Percentiles rank a stretch among this genome's conserved stretches.
phyloP scores from a whole-genome alignment of 2,797 vertebrate genomes.

The Brotula barbata region DNA sequence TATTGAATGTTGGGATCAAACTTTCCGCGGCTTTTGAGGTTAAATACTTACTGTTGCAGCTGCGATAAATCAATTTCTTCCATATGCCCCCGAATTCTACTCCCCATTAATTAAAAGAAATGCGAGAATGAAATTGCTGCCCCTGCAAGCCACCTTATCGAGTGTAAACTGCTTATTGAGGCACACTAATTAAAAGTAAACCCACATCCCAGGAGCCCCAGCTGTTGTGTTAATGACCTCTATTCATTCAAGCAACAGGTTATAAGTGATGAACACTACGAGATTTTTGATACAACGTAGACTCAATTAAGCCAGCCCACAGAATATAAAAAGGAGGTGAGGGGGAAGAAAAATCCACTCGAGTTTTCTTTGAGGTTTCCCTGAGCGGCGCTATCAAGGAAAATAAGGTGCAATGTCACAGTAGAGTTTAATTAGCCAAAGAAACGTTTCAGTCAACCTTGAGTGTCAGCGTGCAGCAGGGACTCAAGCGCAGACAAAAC shows the following conservation, averaged over 20 bases:
- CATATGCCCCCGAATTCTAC: slow-evolving; percentile 50
- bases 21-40: slow-evolving; percentile 26
- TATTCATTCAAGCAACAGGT: slow-evolving; percentile 38
- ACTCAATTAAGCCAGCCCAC: slow-evolving; percentile 33
- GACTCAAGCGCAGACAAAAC: too few species aligned
- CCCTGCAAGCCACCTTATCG: slow-evolving; percentile 62
- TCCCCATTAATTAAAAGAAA: slow-evolving; percentile 65
- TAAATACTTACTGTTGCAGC: slow-evolving; percentile 46
- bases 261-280: slow-evolving; percentile 15
- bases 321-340: slow-evolving; percentile 11
- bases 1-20: slow-evolving; percentile 24
- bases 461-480: too few species aligned
- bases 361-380: slow-evolving; percentile 16
- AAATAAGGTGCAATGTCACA: neutral
- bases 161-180: slow-evolving; percentile 68
- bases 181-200: slow-evolving; percentile 68
- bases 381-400: neutral
- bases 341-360: neutral
- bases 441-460: too few species aligned
- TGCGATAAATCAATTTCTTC: slow-evolving; percentile 60
- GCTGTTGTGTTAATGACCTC: slow-evolving; percentile 51
- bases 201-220: slow-evolving; percentile 47
- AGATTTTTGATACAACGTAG: slow-evolving; percentile 34
- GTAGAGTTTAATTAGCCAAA: neutral
- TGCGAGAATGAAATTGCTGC: slow-evolving; percentile 58